Percentiles rank a stretch among this genome's conserved stretches.
Conservation (phyloP, 2,113 vertebrate species). For the Himantopus leucocephalus region DNA sequence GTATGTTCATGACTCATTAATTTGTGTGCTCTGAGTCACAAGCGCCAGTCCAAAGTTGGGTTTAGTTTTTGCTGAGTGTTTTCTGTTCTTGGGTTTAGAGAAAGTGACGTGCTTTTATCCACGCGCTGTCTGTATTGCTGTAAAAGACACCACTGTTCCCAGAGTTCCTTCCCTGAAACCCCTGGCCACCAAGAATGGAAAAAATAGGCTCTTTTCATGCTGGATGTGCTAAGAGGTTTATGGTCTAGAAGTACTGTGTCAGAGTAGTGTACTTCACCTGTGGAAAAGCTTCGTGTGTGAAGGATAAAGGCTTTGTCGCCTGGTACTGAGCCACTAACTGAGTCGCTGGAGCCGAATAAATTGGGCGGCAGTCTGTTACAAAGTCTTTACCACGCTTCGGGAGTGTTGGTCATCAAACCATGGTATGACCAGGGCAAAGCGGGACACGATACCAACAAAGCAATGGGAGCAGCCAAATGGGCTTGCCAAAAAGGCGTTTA, state of each 20-base stretch:
- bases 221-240: neutral
- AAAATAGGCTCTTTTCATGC: neutral
- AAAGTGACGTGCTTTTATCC: neutral
- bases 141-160: neutral
- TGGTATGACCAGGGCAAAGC: too few species aligned
- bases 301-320: neutral
- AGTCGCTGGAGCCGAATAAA: neutral
- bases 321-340: neutral
- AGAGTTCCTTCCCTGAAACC: neutral
- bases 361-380: neutral
- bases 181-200: neutral
- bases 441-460: accelerated
- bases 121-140: neutral
- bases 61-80: neutral
- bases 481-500: neutral
- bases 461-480: neutral
- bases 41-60: neutral
- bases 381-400: neutral
- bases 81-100: neutral
- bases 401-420: neutral
- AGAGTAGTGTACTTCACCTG: neutral
- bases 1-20: neutral
- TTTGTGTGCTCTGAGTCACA: neutral
- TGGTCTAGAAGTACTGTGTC: neutral
- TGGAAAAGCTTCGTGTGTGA: neutral